Conservation (phyloP, 2,113 vertebrate genomes). For the Paramisgurnus dabryanus region DNA sequence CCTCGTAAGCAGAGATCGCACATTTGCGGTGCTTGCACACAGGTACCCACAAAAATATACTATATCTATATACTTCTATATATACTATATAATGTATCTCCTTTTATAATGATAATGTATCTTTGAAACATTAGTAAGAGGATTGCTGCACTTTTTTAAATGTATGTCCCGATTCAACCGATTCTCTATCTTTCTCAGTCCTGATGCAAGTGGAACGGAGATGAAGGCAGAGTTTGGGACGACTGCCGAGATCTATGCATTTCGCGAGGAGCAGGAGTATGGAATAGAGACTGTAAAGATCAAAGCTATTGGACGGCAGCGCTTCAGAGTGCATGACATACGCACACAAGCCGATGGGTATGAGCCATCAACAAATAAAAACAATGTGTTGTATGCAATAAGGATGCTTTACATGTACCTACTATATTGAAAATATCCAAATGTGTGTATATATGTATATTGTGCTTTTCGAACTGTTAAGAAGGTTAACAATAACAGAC, state of each 20-base stretch:
- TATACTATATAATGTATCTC: too few species aligned
- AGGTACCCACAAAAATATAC: conserved; percentile 72
- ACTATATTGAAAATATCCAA: too few species aligned
- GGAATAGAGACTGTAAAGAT: conserved; percentile 97
- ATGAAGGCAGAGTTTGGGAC: conserved; percentile 90
- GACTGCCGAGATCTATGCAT: conserved; percentile 97
- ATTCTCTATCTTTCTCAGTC: conserved; percentile 34
- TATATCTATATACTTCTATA: too few species aligned
- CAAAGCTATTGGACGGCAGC: conserved; percentile 93
- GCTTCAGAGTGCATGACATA: conserved; percentile 95
- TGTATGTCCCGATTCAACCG: conserved; percentile 10
- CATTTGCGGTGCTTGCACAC: conserved; percentile 95
- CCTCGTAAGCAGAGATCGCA: conserved; percentile 92
- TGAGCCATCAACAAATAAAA: conserved; percentile 56
- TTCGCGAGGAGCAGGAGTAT: conserved; percentile 92
- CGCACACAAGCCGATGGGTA: conserved; percentile 96
- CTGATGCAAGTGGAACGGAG: conserved; percentile 76
- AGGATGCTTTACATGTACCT: too few species aligned
- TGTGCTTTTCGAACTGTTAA: too few species aligned
- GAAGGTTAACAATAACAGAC: too few species aligned
- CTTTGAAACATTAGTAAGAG: too few species aligned
- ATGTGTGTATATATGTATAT: too few species aligned
- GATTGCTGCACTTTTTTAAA: not conserved
- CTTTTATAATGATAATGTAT: too few species aligned
- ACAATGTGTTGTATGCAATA: too few species aligned